Percentiles rank a stretch among this genome's conserved stretches.
Evolutionary conservation across 1,140 invertebrate species (phyloP).

Genomic region (Varroa destructor): DNA sequence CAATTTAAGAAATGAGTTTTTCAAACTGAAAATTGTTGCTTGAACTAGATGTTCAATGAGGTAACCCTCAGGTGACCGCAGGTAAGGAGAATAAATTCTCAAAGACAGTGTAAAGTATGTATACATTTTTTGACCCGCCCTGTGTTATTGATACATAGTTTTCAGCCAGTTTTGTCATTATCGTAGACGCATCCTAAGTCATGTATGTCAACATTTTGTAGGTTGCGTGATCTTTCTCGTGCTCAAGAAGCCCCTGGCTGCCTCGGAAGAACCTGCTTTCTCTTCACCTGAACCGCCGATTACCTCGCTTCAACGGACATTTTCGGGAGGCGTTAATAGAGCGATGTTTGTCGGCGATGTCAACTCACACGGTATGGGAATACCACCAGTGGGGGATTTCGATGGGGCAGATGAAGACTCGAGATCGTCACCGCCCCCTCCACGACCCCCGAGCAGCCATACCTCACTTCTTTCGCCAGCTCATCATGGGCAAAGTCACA

Average conservation of each 20-base stretch:
- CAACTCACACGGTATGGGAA: no score
- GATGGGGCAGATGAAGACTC: background rate
- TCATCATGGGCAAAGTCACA: background rate
- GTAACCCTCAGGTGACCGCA: no score
- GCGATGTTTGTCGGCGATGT: conserved; percentile 6
- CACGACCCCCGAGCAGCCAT: background rate
- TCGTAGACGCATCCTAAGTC: no score
- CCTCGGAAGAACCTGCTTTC: conserved; percentile 7
- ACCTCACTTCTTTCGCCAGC: background rate
- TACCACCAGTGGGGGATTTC: background rate
- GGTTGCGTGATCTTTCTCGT: conserved; percentile 12
- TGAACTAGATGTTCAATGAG: no score
- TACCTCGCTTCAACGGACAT: conserved; percentile 4
- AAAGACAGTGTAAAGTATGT: no score
- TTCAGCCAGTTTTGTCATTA: no score
- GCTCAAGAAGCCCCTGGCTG: conserved; percentile 16
- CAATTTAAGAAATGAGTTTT: no score
- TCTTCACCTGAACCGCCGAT: conserved; percentile 14
- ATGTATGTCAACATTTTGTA: background rate
- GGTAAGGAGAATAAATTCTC: no score
- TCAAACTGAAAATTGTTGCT: no score
- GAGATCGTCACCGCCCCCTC: conserved; percentile 1
- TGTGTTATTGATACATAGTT: no score
- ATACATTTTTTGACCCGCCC: no score
- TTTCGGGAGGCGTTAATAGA: background rate